Evolutionary conservation across 2,888 invertebrate genomes (phyloP).

Genomic region (Pasiphila rectangulata): DNA sequence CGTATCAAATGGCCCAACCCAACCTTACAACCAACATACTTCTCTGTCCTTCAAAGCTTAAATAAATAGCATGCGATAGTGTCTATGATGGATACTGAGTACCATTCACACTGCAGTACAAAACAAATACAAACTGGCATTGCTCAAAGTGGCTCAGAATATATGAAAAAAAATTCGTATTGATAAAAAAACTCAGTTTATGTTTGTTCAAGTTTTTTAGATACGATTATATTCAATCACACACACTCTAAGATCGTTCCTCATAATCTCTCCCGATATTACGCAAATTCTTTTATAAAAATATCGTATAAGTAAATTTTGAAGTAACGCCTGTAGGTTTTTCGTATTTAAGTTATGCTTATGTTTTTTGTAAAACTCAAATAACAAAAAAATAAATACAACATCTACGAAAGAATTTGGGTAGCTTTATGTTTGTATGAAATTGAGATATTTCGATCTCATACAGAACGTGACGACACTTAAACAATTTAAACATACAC

Average conservation of each 20-base stretch:
- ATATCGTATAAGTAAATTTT: too few relatives aligned
- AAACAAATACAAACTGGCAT: conserved; percentile 37
- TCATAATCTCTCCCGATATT: conserved; percentile 47
- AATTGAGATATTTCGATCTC: conserved; percentile 29
- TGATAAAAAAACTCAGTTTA: not conserved
- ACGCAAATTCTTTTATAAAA: conserved; percentile 21
- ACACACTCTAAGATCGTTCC: conserved; percentile 71
- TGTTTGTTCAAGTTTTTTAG: conserved; percentile 44
- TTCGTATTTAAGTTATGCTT: too few relatives aligned
- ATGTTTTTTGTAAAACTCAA: too few relatives aligned
- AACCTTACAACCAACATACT: conserved; percentile 58
- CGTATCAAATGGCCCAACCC: conserved; percentile 39
- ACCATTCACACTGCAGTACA: conserved; percentile 48
- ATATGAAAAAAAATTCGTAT: conserved; percentile 26
- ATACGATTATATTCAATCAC: conserved; percentile 60
- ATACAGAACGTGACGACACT: conserved; percentile 48
- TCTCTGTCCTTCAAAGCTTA: conserved; percentile 75
- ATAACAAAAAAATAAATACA: too few relatives aligned
- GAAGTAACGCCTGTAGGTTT: too few relatives aligned
- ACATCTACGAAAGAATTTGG: conserved; percentile 27
- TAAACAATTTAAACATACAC: conserved; percentile 57
- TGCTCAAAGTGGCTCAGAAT: conserved; percentile 24
- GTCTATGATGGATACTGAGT: conserved; percentile 38
- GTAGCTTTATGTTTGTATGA: conserved; percentile 15
- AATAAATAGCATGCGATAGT: conserved; percentile 61